Evolutionary conservation across 2,113 vertebrate genomes (phyloP), one percentile per base, ranked within the genome.

Genomic region (Macquaria ambigua): DNA sequence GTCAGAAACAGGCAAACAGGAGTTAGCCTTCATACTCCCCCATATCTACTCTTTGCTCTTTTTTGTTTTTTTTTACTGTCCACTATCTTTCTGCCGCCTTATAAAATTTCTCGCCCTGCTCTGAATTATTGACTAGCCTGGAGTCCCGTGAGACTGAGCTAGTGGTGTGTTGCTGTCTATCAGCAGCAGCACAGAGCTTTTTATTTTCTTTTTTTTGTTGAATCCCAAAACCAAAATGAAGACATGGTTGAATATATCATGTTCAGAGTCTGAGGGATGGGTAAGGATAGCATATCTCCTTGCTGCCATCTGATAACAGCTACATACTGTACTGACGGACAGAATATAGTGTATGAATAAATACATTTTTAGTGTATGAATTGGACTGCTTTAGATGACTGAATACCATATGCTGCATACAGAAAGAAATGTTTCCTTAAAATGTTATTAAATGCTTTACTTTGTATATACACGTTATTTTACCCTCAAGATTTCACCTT

Each of bases 121-220:
- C 80, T 94, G 91, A 95, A 95, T 94, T 94, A 95, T 95, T 95
- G 93, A 95, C 90, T 79, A 82, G 92, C 83, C 82, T 86, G 52
- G 41, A 77, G 63, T 93, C 94, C 83, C 71, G 0, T 67, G 90
- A 92, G 94, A 89, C 56, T 31, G 48, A 77, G 72, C 66, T 37
- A 28, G 63, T 28, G 83, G 31, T 78, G 83, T 55, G 76, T 81
- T 79, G 62, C 69, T 89, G 90, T 90, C 87, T 46, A 77, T 72
- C 89, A 81, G 86, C 82, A 80, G 79, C 61, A 76, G 66, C 64
- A 62, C 75, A 64, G 62, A 79, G 75, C 23, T 72, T 70, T 59
- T 62, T 62, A 31, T 7, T 48, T 63, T 56, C 58, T 55, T 39
- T 10, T 48, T 63, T 56, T 79, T 72, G 39, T 71, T 46, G 39